Evolutionary conservation across 2,797 vertebrate species (phyloP).

Genomic region (Podarcis siculus): DNA sequence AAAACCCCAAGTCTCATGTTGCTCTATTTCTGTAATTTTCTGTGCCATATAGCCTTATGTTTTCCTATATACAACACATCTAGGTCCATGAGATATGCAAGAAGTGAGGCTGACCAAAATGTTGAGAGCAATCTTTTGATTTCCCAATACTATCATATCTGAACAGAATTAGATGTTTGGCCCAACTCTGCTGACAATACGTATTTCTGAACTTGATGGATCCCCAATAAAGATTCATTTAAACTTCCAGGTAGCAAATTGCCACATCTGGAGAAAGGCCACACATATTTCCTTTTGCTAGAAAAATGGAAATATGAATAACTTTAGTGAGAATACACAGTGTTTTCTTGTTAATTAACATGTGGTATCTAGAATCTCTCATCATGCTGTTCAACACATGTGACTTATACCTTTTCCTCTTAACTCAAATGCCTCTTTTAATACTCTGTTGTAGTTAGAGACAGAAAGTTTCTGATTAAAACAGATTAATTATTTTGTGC

Average conservation of each 20-base stretch:
- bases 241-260: background rate
- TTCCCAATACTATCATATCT: background rate
- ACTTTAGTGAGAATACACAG: too few relatives aligned
- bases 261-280: too few relatives aligned
- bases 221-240: background rate
- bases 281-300: background rate
- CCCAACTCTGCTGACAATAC: too few relatives aligned
- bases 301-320: too few relatives aligned
- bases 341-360: too few relatives aligned
- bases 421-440: background rate
- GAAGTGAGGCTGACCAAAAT: too few relatives aligned
- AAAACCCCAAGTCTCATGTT: too few relatives aligned
- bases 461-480: background rate
- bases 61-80: too few relatives aligned
- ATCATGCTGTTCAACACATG: background rate
- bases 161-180: too few relatives aligned
- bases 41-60: too few relatives aligned
- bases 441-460: background rate
- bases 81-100: too few relatives aligned
- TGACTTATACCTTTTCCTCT: background rate
- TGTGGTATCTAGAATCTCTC: background rate
- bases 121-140: background rate
- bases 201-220: background rate
- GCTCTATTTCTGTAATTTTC: too few relatives aligned
- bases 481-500: background rate